Base-by-base conservation (phyloP, 2,888 invertebrate species). In the Empis livida region DNA sequence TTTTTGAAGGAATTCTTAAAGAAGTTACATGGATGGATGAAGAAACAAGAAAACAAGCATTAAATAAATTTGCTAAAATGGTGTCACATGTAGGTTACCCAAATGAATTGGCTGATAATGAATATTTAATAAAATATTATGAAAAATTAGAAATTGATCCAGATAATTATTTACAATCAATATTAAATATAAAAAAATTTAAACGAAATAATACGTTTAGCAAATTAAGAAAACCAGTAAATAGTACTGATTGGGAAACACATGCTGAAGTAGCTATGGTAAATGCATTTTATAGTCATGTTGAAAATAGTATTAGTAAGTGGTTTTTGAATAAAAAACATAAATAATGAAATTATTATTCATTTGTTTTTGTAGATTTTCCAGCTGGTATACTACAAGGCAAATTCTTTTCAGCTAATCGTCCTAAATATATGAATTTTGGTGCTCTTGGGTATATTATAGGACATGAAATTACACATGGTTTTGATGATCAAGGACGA, bases 11-110 rank as follows among this genome's bases (percentile, higher is more conserved):
- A 55, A 86, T 90, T 38, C 64, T 90, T 49, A 71, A 75, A 20
- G 73, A 78, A 47, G 80, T 89, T 10, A 83, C 84, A 30, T 93
- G 92, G 92, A 92, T 93, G 92, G 91, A 92, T 61, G 77, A 79
- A 0, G 69, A 73, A 50, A 92, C 92, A 2, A 78, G 79, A 17
- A 65, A 70, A 49, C 77, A 77, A 43, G 88, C 87, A 0, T 62
- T 84, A 47, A 79, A 82, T 46, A 89, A 89, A 62, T 84, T 85
- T 0, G 77, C 77, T 46, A 74, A 80, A 0, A 90, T 92, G 82
- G 73, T 80, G 0, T 79, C 84, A 2, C 86, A 90, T 65, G 90
- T 91, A 59, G 91, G 87, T 0, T 91, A 90, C 64, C 90, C 91
- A 1, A 81, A 81, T 55, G 90, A 89, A 63, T 75, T 91, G 57